phyloP scores from a whole-genome alignment of 1,140 invertebrate genomes.

The Diuraphis noxia region DNA sequence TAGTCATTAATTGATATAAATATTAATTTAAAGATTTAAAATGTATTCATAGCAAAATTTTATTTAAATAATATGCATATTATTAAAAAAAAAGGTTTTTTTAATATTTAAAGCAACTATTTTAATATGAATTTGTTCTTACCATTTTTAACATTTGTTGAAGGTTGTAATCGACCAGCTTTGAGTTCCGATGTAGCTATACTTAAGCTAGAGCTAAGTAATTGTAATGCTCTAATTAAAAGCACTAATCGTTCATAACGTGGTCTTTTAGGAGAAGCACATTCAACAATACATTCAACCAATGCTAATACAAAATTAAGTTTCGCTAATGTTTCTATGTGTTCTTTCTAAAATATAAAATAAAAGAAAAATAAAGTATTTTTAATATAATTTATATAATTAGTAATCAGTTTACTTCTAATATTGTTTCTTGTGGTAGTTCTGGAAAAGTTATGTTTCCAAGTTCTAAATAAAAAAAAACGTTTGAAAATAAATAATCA shows the following conservation, averaged over 20 bases:
- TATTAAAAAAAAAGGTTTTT: neutral
- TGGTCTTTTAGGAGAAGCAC: conserved; percentile 71
- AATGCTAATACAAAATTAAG: conserved; percentile 87
- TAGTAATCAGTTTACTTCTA: conserved; percentile 66
- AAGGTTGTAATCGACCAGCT: conserved; percentile 81
- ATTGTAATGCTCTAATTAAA: conserved; percentile 84
- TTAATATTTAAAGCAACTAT: neutral
- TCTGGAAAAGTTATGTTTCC: conserved; percentile 73
- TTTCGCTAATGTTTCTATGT: conserved; percentile 92
- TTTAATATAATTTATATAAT: conserved; percentile 59
- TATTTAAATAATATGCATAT: neutral
- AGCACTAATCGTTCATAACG: conserved; percentile 88
- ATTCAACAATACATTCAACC: conserved; percentile 85
- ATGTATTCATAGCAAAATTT: neutral
- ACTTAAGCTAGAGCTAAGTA: conserved; percentile 88
- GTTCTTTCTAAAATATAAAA: conserved; percentile 69
- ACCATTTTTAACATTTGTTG: conserved; percentile 87
- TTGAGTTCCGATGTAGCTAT: conserved; percentile 87
- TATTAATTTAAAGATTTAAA: neutral
- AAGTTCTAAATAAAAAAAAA: conserved; percentile 56
- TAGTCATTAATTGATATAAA: neutral
- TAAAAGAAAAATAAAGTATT: neutral
- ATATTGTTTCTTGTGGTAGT: conserved; percentile 90
- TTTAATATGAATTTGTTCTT: conserved; percentile 56
- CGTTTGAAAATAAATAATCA: conserved; percentile 1